Conservation (phyloP, 2,888 invertebrate species). For the Erebia aethiops region DNA sequence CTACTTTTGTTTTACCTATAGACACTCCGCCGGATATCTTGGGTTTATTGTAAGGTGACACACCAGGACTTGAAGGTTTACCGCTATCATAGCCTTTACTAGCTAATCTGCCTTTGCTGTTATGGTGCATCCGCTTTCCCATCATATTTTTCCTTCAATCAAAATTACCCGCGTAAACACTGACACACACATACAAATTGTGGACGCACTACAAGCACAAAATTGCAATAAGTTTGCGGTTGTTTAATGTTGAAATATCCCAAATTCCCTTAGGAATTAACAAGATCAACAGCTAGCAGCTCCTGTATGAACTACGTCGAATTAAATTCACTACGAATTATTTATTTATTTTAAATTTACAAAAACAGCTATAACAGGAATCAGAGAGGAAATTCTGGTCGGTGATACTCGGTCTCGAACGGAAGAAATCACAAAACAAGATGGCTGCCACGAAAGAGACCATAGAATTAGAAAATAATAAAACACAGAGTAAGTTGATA, state of each 20-base stretch:
- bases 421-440: constrained; percentile 4
- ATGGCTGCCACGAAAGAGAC: not conserved
- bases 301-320: not conserved
- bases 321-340: not conserved
- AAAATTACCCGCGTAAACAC: constrained; percentile 69
- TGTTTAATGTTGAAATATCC: not conserved
- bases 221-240: not conserved
- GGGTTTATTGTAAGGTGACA: constrained; percentile 75
- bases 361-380: not conserved
- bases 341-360: not conserved
- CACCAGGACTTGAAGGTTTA: constrained; percentile 78
- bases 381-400: not conserved
- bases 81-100: constrained; percentile 77
- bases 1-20: constrained; percentile 72
- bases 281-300: not conserved
- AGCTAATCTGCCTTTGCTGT: constrained; percentile 76
- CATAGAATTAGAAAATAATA: too few relatives aligned
- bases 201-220: not conserved
- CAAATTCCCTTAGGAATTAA: not conserved
- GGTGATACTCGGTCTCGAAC: too few relatives aligned
- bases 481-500: too few relatives aligned
- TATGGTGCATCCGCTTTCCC: constrained; percentile 80
- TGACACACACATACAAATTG: constrained; percentile 46
- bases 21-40: constrained; percentile 72
- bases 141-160: constrained; percentile 66